Evolutionary conservation across 1,140 invertebrate species (phyloP).

Genomic region (Lasioglossum albipes): DNA sequence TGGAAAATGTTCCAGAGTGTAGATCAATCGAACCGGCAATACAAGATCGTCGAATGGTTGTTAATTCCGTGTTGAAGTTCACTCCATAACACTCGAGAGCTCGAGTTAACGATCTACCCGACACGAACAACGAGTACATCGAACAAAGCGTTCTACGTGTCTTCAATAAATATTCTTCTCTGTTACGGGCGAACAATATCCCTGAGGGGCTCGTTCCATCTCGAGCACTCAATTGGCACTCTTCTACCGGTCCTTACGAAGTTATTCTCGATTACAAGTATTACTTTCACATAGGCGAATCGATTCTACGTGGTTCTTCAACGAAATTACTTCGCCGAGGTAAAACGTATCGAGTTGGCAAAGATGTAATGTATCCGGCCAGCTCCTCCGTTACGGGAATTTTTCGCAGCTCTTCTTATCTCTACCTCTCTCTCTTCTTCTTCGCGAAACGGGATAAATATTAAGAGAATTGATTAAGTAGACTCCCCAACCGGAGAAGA

Average conservation of each 20-base stretch:
- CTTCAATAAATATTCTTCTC: not conserved
- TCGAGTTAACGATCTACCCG: too few relatives aligned
- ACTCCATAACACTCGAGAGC: too few relatives aligned
- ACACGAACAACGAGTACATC: too few relatives aligned
- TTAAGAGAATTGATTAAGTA: conserved; percentile 33
- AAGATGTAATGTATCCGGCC: too few relatives aligned
- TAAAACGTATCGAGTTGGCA: not conserved
- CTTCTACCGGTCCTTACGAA: not conserved
- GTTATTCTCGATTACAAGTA: not conserved
- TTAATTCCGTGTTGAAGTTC: too few relatives aligned
- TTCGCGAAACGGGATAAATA: not conserved
- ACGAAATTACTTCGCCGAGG: not conserved
- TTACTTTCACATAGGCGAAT: not conserved
- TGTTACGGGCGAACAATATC: not conserved
- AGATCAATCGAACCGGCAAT: too few relatives aligned
- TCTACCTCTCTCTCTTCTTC: not conserved
- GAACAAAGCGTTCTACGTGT: not conserved
- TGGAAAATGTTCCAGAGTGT: too few relatives aligned
- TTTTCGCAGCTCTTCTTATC: not conserved
- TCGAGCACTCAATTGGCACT: not conserved
- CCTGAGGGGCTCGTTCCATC: too few relatives aligned
- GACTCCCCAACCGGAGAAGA: conserved; percentile 9
- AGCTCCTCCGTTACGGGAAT: too few relatives aligned
- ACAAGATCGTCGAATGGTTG: too few relatives aligned
- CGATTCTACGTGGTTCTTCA: not conserved